Conservation (phyloP, 2,797 vertebrate genomes). For the Danio jaintianensis region DNA sequence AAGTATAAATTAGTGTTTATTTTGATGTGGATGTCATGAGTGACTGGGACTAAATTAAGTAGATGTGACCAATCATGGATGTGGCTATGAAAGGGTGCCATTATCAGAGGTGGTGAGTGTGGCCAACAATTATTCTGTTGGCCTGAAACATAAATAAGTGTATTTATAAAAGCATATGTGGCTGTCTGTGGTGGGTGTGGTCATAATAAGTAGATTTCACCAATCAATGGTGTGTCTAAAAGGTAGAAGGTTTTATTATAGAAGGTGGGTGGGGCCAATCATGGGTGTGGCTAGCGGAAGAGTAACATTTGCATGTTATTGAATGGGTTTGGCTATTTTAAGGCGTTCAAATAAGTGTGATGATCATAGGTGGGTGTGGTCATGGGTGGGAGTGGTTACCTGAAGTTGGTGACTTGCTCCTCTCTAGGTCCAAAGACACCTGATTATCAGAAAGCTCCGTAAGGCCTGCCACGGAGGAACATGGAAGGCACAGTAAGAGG, state of each 20-base stretch:
- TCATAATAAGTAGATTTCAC: background rate
- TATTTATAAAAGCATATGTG: background rate
- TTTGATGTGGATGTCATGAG: background rate
- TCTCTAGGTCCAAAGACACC: slow-evolving; percentile 91
- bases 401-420: slow-evolving; percentile 97
- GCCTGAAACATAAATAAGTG: no score
- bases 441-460: slow-evolving; percentile 96
- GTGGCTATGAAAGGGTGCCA: background rate
- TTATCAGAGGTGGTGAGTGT: background rate
- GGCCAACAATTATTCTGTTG: no score
- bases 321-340: background rate
- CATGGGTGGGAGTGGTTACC: slow-evolving; percentile 78
- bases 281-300: slow-evolving; percentile 19
- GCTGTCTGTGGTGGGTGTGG: background rate
- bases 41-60: slow-evolving; percentile 24
- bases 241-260: background rate
- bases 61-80: slow-evolving; percentile 1
- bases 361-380: background rate
- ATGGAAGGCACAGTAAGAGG: slow-evolving; percentile 48
- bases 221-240: no score
- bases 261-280: background rate
- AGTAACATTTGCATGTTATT: no score
- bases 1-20: no score
- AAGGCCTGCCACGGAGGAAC: slow-evolving; percentile 81
- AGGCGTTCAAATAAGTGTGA: background rate